Base-by-base conservation (phyloP, 2,888 invertebrate genomes). In the Diploptera punctata region DNA sequence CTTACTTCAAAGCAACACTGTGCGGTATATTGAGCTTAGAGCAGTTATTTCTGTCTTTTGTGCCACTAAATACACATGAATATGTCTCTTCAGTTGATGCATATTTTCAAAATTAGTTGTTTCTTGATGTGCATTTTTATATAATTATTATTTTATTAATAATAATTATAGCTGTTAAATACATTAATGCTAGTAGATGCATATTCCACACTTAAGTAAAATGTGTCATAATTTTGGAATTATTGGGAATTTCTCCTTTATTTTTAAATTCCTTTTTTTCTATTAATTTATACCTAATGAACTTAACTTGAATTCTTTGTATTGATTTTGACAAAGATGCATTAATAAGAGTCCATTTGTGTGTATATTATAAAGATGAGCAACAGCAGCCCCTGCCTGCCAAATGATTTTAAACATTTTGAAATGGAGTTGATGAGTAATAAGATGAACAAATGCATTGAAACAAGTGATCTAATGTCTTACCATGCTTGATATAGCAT, bases 301-400 rank as follows among this genome's bases (percentile, higher is more conserved):
- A 24, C 57, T 31, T 31, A 57, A n/a, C 29, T 57, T 57, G 31
- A 4, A 31, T 57, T 57, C n/a, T 31, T 16, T 57, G n/a, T 31
- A 57, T 21, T 26, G 16, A 29, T 54, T 52, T 52, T 54, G 54
- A 54, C 18, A 54, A 57, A 57, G n/a, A 57, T 29, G 57, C 31
- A 57, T 26, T 57, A 57, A 31, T 65, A 26, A 65, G 47, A 65
- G 47, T n/a, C n/a, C 24, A 18, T 47, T 26, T 24, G 44, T 65
- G 47, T 65, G 47, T 26, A 65, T 44, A 26, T 65, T 65, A 24
- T 65, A 65, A 65, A 47, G 44, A 65, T n/a, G 43, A 71, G 49
- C 43, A 68, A 49, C 68, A 69, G 71, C 71, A 71, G 71, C 71
- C 71, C 71, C 71, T 71, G 65, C 67, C 71, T 70, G 65, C 65